phyloP scores from a whole-genome alignment of 2,797 vertebrate species.

The Pagetopsis macropterus region DNA sequence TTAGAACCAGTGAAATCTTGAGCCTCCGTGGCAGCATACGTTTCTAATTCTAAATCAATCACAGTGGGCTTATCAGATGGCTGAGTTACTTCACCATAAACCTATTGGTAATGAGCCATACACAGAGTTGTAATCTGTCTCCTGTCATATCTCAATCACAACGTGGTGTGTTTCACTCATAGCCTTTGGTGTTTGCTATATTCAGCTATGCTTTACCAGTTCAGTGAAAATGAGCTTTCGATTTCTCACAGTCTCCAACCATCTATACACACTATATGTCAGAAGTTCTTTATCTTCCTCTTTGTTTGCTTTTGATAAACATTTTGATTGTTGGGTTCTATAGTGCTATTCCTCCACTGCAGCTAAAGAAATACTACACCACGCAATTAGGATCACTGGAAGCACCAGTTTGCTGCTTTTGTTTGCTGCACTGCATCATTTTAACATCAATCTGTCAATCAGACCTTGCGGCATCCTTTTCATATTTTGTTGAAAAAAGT shows the following conservation, averaged over 20 bases:
- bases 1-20: constrained; percentile 47
- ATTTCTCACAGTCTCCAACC: constrained; percentile 46
- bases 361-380: constrained; percentile 34
- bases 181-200: constrained; percentile 41
- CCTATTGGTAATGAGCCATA: constrained; percentile 71
- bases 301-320: constrained; percentile 51
- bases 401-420: constrained; percentile 3
- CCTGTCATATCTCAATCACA: constrained; percentile 65
- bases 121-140: constrained; percentile 66
- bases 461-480: constrained; percentile 12
- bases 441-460: constrained; percentile 5
- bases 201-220: constrained; percentile 21
- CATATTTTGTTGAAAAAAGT: constrained; percentile 4
- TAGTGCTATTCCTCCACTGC: constrained; percentile 31
- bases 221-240: constrained; percentile 54
- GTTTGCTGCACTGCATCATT: constrained; percentile 3
- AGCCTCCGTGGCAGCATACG: constrained; percentile 48
- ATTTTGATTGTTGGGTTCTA: constrained; percentile 36
- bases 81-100: constrained; percentile 77
- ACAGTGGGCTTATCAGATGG: constrained; percentile 74
- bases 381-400: constrained; percentile 14
- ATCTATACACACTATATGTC: constrained; percentile 26
- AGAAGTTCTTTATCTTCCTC: constrained; percentile 31
- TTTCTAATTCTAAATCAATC: constrained; percentile 75
- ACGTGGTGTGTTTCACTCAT: constrained; percentile 47